phyloP scores from a whole-genome alignment of 2,797 vertebrate genomes.

The Schizopygopsis malacanthus region DNA sequence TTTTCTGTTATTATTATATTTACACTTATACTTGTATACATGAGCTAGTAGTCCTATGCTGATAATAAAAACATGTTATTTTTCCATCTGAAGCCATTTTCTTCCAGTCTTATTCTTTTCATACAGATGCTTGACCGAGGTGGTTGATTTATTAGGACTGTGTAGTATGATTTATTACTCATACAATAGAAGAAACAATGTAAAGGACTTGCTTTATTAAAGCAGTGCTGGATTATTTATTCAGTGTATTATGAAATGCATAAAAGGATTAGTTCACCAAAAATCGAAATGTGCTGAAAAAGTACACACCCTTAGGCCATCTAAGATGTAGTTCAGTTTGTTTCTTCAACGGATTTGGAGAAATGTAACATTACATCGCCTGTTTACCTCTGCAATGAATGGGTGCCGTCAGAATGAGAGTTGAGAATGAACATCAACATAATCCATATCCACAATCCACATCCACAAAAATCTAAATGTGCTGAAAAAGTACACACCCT shows the following conservation, averaged over 20 bases:
- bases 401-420: background rate
- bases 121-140: background rate
- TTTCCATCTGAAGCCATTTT: background rate
- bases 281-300: background rate
- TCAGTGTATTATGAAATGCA: conserved; percentile 3
- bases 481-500: background rate
- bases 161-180: background rate
- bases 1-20: conserved; percentile 14
- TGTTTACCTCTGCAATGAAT: background rate
- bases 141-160: background rate
- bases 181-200: background rate
- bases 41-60: background rate
- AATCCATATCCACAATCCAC: background rate
- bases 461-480: background rate
- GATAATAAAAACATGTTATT: background rate
- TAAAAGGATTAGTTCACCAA: background rate
- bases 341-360: background rate
- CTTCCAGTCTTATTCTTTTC: background rate
- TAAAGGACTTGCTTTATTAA: background rate
- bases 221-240: background rate
- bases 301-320: background rate
- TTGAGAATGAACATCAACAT: background rate
- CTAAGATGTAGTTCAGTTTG: background rate
- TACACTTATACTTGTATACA: background rate
- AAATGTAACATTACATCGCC: background rate